Conservation (phyloP, 2,113 vertebrate species). For the Sialia sialis region DNA sequence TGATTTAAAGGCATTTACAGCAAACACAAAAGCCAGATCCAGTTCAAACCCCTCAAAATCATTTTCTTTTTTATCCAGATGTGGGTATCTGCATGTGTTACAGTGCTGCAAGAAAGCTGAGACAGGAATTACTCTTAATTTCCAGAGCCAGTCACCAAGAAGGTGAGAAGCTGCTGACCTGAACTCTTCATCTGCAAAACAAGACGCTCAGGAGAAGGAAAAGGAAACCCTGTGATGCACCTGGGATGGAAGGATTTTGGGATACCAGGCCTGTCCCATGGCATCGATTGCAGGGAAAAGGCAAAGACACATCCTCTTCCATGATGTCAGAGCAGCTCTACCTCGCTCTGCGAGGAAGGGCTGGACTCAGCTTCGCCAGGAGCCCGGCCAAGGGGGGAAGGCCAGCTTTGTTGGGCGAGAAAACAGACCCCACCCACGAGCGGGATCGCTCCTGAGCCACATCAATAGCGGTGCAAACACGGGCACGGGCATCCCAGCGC, state of each 20-base stretch:
- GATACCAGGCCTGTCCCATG: not conserved
- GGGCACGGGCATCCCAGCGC: not conserved
- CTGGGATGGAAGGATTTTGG: not conserved
- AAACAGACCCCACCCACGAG: slow-evolving; percentile 27
- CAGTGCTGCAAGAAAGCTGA: not conserved
- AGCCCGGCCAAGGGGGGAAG: not conserved
- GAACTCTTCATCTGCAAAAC: not conserved
- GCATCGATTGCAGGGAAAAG: rapidly evolving
- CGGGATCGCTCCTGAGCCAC: not conserved
- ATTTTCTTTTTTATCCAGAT: not conserved
- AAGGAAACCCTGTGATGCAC: rapidly evolving
- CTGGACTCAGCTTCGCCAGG: not conserved
- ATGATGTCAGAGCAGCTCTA: not conserved
- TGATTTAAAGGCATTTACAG: not conserved
- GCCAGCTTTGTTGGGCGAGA: not conserved
- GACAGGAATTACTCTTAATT: not conserved
- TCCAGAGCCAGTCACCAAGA: not conserved
- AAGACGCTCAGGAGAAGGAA: not conserved
- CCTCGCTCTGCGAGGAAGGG: not conserved
- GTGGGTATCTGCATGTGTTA: rapidly evolving
- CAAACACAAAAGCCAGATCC: not conserved
- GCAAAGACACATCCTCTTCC: not conserved
- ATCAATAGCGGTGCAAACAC: rapidly evolving
- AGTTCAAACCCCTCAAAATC: not conserved
- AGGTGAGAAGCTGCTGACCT: not conserved